phyloP scores from a whole-genome alignment of 2,888 invertebrate genomes.

The Esperia sulphurella region DNA sequence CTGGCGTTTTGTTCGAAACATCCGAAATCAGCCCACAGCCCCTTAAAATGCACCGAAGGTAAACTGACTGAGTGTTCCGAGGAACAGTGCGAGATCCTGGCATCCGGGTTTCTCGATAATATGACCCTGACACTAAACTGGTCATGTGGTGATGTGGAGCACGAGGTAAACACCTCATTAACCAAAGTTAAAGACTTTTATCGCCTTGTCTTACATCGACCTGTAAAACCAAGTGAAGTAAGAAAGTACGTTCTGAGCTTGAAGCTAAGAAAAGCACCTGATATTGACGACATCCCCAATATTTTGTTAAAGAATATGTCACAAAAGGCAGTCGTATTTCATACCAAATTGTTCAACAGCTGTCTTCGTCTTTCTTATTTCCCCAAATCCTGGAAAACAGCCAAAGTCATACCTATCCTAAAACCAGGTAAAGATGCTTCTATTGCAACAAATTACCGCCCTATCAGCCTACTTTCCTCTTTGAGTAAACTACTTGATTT shows the following conservation, averaged over 20 bases:
- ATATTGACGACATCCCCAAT: constrained; percentile 3
- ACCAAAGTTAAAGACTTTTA: too few species aligned
- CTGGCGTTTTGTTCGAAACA: constrained; percentile 3
- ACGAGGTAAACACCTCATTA: too few species aligned
- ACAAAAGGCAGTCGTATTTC: constrained; percentile 1
- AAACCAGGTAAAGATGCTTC: constrained; percentile 8
- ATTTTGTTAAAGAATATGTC: constrained; percentile 6
- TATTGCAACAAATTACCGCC: constrained; percentile 5
- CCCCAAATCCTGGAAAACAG: constrained; percentile 2
- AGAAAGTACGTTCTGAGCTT: constrained; percentile 1
- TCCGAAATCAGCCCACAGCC: neutral
- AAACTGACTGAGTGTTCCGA: too few species aligned
- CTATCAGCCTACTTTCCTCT: constrained; percentile 9
- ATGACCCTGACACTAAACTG: constrained; percentile 5
- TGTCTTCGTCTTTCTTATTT: constrained; percentile 5
- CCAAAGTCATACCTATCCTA: constrained; percentile 7
- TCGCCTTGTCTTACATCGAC: too few species aligned
- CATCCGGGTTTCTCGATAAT: constrained; percentile 1
- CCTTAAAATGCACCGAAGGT: neutral
- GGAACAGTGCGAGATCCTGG: neutral
- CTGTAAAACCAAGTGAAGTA: constrained; percentile 2
- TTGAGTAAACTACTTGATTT: constrained; percentile 11
- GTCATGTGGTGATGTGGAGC: neutral
- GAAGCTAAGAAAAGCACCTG: constrained; percentile 6
- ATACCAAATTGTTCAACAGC: constrained; percentile 6